phyloP scores from a whole-genome alignment of 2,113 vertebrate genomes.

The Danionella cerebrum region DNA sequence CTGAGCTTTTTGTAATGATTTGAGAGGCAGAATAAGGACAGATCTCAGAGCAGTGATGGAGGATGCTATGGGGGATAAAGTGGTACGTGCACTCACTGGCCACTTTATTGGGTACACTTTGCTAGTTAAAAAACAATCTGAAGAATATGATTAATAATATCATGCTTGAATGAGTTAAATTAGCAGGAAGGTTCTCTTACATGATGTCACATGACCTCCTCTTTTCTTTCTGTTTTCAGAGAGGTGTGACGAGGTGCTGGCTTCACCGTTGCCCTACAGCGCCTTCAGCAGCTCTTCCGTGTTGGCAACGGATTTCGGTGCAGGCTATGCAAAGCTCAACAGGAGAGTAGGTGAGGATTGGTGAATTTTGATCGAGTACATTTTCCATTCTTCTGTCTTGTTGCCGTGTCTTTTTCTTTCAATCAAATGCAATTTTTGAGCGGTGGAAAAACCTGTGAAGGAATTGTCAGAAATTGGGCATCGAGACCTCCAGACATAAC shows the following conservation, averaged over 20 bases:
- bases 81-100: too few relatives aligned
- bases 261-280: constrained; percentile 74
- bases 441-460: too few relatives aligned
- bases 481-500: neutral
- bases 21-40: constrained; percentile 17
- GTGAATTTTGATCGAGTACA: too few relatives aligned
- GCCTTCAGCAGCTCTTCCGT: constrained; percentile 84
- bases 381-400: too few relatives aligned
- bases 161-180: too few relatives aligned
- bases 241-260: constrained; percentile 82
- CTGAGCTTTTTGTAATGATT: constrained; percentile 6
- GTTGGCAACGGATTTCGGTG: constrained; percentile 68
- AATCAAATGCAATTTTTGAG: too few relatives aligned
- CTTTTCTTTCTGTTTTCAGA: constrained; percentile 55
- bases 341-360: constrained; percentile 68
- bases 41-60: neutral
- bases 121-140: too few relatives aligned
- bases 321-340: constrained; percentile 87
- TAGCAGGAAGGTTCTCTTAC: too few relatives aligned
- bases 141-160: too few relatives aligned
- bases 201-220: neutral
- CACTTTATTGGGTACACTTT: too few relatives aligned
- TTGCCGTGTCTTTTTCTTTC: too few relatives aligned
- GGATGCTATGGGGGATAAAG: neutral
- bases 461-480: too few relatives aligned